phyloP scores from a whole-genome alignment of 2,888 invertebrate species.

The Tachina lurida region DNA sequence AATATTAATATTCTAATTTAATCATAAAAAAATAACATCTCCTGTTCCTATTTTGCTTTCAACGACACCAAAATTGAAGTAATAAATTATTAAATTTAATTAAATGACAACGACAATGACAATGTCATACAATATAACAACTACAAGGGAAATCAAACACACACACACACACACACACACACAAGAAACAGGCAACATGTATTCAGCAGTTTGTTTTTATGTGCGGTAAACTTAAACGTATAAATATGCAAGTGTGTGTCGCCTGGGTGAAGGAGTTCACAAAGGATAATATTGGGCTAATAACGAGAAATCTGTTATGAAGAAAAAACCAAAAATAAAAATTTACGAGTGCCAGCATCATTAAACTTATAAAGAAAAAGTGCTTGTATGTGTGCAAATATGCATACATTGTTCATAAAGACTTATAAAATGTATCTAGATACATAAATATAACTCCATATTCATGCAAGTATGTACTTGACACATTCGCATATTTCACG shows the following conservation, averaged over 20 bases:
- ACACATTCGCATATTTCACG: slow-evolving; percentile 19
- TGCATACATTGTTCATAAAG: background rate
- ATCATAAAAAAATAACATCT: slow-evolving; percentile 71
- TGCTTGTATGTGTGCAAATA: background rate
- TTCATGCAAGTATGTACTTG: background rate
- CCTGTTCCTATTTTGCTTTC: slow-evolving; percentile 60
- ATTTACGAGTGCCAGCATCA: slow-evolving; percentile 44
- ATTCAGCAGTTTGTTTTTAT: slow-evolving; percentile 40
- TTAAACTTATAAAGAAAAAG: slow-evolving; percentile 22
- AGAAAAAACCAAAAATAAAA: slow-evolving; percentile 43
- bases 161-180: background rate
- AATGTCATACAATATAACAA: slow-evolving; percentile 39
- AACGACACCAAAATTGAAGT: slow-evolving; percentile 63
- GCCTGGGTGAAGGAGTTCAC: slow-evolving; percentile 63
- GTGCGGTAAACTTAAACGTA: slow-evolving; percentile 37
- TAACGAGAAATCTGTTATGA: slow-evolving; percentile 70
- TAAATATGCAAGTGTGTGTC: slow-evolving; percentile 5
- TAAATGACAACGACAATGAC: slow-evolving; percentile 76
- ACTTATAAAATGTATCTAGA: background rate
- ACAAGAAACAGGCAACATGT: background rate
- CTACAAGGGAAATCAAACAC: background rate
- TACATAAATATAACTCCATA: background rate
- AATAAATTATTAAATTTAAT: slow-evolving; percentile 81
- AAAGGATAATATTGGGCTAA: slow-evolving; percentile 72
- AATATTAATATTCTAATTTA: slow-evolving; percentile 79